These are phyloP conservation scores for Abramis brama DNA, from an alignment of 2,113 vertebrate species.

Conservation along the genomic window DNA sequence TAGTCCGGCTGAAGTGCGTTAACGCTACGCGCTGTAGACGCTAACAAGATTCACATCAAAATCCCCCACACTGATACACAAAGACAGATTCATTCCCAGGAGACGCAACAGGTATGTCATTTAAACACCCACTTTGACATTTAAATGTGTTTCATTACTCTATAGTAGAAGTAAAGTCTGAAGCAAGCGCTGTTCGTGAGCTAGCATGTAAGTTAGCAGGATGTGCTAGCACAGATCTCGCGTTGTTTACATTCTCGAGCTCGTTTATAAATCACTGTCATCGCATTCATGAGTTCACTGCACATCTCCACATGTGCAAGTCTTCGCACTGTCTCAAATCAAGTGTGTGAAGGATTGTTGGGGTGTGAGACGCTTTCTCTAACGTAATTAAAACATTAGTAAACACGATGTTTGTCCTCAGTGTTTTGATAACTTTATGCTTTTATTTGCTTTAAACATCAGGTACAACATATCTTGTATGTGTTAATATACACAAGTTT, in stretches of 20 bases:
- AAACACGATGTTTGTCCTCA: background rate
- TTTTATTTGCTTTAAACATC: background rate
- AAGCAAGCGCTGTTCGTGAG: background rate
- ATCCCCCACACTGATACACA: background rate
- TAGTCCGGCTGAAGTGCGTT: background rate
- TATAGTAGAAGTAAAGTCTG: background rate
- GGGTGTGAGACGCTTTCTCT: background rate
- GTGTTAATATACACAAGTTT: no score
- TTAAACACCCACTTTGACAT: background rate
- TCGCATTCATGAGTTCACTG: background rate
- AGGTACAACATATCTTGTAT: no score
- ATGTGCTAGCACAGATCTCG: background rate
- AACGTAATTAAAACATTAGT: background rate
- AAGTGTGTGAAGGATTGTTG: background rate
- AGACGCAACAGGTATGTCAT: background rate
- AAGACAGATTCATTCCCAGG: background rate
- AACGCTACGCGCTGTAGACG: background rate
- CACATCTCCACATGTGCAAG: background rate
- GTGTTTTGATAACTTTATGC: background rate
- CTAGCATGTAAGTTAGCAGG: background rate
- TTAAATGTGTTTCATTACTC: background rate
- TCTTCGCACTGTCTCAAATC: no score
- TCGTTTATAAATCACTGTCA: background rate
- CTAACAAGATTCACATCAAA: constrained; percentile 5
- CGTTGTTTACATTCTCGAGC: constrained; percentile 23